phyloP scores from a whole-genome alignment of 2,797 vertebrate species.

The Crocidura indochinensis region DNA sequence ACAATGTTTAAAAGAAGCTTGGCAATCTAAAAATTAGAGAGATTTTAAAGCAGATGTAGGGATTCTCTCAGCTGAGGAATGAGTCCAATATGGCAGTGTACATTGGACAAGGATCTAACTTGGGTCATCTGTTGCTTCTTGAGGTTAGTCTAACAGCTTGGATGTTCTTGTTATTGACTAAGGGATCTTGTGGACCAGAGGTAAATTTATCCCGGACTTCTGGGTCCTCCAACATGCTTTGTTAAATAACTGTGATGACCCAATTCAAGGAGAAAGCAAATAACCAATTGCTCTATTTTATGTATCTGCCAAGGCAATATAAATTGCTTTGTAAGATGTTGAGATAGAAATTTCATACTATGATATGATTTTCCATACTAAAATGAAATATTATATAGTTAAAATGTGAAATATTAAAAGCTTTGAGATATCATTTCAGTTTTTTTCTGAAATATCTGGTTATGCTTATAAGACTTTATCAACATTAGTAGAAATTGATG shows the following conservation, averaged over 20 bases:
- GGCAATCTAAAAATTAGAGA: constrained; percentile 80
- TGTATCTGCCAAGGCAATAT: constrained; percentile 42
- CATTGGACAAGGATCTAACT: constrained; percentile 61
- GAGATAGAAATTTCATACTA: constrained; percentile 62
- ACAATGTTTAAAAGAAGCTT: constrained; percentile 84
- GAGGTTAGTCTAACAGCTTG: constrained; percentile 51
- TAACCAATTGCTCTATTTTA: background rate
- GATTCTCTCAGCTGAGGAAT: constrained; percentile 71
- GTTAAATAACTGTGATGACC: constrained; percentile 32
- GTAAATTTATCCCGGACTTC: background rate
- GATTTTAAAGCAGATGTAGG: constrained; percentile 79
- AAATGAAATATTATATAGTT: constrained; percentile 22
- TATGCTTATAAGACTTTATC: constrained; percentile 8
- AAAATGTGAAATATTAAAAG: background rate
- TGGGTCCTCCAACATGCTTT: constrained; percentile 40
- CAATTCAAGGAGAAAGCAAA: constrained; percentile 19
- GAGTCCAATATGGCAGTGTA: constrained; percentile 68
- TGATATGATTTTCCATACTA: constrained; percentile 39
- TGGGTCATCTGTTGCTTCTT: constrained; percentile 61
- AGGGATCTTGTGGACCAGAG: background rate
- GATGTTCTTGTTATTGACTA: constrained; percentile 52
- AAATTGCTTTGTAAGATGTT: constrained; percentile 54
- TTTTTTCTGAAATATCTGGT: constrained; percentile 46
- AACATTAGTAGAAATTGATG: constrained; percentile 21
- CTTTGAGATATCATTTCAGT: constrained; percentile 58